Conservation (phyloP, 2,113 vertebrate species). For the Brachionichthys hirsutus region DNA sequence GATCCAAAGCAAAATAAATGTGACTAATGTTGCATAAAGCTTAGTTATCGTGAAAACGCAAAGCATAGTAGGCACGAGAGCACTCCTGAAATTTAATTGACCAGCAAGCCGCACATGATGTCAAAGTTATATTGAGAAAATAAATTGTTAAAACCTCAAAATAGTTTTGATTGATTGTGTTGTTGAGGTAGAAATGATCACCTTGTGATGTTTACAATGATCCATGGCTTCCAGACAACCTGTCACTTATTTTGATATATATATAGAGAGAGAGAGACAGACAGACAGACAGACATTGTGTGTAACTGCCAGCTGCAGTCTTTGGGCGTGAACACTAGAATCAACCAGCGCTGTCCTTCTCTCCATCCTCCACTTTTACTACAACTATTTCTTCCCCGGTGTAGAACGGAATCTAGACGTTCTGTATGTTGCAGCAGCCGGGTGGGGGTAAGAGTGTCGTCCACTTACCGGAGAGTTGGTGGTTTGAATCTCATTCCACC, state of each 20-base stretch:
- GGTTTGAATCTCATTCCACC: too few species aligned
- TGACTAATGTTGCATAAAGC: background rate
- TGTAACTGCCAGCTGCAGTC: background rate
- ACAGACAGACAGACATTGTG: background rate
- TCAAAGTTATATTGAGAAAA: too few species aligned
- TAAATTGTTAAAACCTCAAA: background rate
- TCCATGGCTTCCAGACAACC: background rate
- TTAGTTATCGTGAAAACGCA: background rate
- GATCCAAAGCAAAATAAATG: background rate
- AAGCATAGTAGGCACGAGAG: background rate
- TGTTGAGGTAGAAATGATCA: background rate
- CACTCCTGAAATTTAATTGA: background rate
- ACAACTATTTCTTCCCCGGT: background rate
- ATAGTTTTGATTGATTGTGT: too few species aligned
- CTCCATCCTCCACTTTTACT: conserved; percentile 1
- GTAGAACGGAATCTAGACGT: background rate
- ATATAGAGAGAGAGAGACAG: too few species aligned
- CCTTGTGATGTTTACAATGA: conserved; percentile 4
- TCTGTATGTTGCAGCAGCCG: background rate
- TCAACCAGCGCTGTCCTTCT: conserved; percentile 5
- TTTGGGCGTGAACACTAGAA: background rate
- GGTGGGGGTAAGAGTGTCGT: too few species aligned
- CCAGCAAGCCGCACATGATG: too few species aligned
- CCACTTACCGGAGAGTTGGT: too few species aligned
- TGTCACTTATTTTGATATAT: conserved; percentile 3